Percentiles rank a stretch among this genome's conserved stretches.
These are phyloP conservation scores for Uria aalge DNA, from an alignment of 2,113 vertebrate genomes.

Conservation along the genomic window DNA sequence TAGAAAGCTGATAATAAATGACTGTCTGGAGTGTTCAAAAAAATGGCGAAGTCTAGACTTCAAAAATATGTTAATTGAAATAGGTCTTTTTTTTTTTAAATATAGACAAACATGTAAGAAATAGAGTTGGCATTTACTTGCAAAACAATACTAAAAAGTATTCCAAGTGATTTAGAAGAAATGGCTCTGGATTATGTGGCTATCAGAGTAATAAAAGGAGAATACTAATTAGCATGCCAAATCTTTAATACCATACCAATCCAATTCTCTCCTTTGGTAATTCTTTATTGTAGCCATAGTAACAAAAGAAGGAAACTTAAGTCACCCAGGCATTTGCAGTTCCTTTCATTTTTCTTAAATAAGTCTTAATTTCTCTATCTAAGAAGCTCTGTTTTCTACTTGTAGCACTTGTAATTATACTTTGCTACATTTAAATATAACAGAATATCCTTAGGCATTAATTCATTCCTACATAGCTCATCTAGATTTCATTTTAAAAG, in stretches of 20 bases:
- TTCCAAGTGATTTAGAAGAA: constrained; percentile 14
- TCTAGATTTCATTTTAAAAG: neutral
- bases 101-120: neutral
- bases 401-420: neutral
- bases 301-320: constrained; percentile 21
- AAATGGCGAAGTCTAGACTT: constrained; percentile 15
- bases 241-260: constrained; percentile 8
- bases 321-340: neutral
- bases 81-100: neutral
- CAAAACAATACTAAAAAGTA: neutral
- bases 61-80: constrained; percentile 13
- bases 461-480: neutral
- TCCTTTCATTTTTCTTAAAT: neutral
- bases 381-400: neutral
- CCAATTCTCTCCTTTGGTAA: neutral
- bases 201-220: neutral
- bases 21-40: neutral
- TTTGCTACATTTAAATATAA: constrained; percentile 1
- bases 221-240: constrained; percentile 34
- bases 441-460: neutral
- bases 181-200: neutral
- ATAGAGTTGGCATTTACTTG: constrained; percentile 1
- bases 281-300: constrained; percentile 30
- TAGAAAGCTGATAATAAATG: constrained; percentile 18
- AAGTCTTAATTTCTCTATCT: neutral